Percentiles rank a stretch among this genome's conserved stretches.
Conservation (phyloP, 1,140 invertebrate genomes). For the Samia ricini region DNA sequence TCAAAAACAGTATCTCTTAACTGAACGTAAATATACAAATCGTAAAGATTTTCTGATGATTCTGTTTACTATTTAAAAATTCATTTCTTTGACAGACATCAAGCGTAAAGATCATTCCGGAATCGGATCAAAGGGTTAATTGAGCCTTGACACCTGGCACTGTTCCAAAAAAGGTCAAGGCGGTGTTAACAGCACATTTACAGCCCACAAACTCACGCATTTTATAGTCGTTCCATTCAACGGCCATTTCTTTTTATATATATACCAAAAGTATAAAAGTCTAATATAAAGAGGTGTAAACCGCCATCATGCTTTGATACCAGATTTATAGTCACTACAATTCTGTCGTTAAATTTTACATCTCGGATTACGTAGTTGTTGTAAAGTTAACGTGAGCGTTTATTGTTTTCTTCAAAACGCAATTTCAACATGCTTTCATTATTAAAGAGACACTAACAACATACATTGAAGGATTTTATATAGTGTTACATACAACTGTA, state of each 20-base stretch:
- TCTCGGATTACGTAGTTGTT: background rate
- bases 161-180: conserved; percentile 49
- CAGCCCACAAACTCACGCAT: conserved; percentile 38
- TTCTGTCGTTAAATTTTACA: background rate
- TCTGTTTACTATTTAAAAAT: conserved; percentile 10
- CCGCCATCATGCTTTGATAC: conserved; percentile 29
- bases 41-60: background rate
- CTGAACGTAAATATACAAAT: background rate
- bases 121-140: background rate
- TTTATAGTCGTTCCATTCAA: conserved; percentile 49
- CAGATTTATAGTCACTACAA: conserved; percentile 15
- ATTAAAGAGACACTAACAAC: no score
- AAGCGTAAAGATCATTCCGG: background rate
- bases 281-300: conserved; percentile 30
- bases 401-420: background rate
- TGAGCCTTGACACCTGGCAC: conserved; percentile 43
- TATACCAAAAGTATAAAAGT: conserved; percentile 40
- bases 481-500: no score
- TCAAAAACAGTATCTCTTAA: no score
- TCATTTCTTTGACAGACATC: background rate
- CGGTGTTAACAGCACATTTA: conserved; percentile 47
- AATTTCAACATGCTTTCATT: no score
- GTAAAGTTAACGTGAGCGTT: background rate
- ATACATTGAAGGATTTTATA: no score
- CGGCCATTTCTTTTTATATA: conserved; percentile 28